A percentile compares a stretch with the other conserved stretches of the same genome.
phyloP scores from a whole-genome alignment of 2,113 vertebrate genomes.

The Hemiprocne comata region DNA sequence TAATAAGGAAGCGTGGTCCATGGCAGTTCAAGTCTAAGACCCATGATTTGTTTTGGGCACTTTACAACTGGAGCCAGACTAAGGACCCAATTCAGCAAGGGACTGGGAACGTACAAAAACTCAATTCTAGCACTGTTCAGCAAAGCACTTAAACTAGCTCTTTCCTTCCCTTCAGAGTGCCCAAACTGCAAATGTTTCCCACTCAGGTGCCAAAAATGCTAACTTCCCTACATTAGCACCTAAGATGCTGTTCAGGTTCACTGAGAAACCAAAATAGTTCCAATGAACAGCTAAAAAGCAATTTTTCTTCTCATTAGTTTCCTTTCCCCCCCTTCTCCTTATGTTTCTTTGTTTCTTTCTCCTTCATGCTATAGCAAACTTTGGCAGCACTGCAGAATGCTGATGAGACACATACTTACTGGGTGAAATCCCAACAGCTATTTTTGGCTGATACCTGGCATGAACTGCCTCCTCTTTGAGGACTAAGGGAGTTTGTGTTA shows the following conservation, averaged over 20 bases:
- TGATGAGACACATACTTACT: constrained; percentile 34
- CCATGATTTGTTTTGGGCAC: background rate
- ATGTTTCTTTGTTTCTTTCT: constrained; percentile 63
- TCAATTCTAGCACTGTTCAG: background rate
- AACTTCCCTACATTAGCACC: constrained; percentile 11
- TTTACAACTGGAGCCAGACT: background rate
- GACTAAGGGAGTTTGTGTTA: background rate
- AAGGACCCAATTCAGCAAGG: background rate
- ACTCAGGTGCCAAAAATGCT: constrained; percentile 5
- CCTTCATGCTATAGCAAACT: constrained; percentile 60
- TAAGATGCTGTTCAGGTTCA: constrained; percentile 42
- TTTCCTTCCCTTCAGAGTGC: background rate
- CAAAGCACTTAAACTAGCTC: background rate
- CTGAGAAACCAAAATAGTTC: constrained; percentile 28
- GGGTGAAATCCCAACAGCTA: constrained; percentile 23
- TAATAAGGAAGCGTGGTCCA: background rate
- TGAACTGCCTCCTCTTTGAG: background rate
- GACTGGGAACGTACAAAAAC: background rate
- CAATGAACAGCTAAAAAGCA: constrained; percentile 42
- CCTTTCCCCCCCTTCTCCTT: background rate
- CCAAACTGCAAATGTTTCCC: background rate
- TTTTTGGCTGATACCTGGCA: constrained; percentile 39
- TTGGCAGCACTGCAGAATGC: constrained; percentile 49
- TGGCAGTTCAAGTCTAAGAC: background rate
- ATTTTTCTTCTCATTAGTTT: constrained; percentile 66